phyloP scores from a whole-genome alignment of 2,797 vertebrate species.

The Sebastes flavidus region DNA sequence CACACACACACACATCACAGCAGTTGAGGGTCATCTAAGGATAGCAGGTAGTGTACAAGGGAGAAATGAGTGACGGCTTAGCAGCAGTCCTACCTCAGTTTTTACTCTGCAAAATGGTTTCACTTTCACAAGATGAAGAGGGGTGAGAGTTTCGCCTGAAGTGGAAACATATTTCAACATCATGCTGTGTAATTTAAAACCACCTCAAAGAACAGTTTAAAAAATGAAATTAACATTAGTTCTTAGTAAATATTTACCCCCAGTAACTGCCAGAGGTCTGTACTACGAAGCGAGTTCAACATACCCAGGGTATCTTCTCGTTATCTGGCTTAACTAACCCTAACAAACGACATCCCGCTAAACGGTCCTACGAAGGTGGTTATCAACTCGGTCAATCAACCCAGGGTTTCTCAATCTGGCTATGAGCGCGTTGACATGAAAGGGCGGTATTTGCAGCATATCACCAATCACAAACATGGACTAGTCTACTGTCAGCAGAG shows the following conservation, averaged over 20 bases:
- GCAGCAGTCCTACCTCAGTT: not conserved
- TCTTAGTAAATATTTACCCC: not conserved
- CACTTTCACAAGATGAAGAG: not conserved
- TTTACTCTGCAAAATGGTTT: not conserved
- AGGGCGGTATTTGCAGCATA: no score
- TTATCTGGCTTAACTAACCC: no score
- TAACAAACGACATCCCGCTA: not conserved
- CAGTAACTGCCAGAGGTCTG: not conserved
- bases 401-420: no score
- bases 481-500: no score
- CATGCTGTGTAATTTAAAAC: not conserved
- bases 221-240: not conserved
- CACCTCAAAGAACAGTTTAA: not conserved
- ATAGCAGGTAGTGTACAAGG: not conserved
- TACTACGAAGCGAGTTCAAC: no score
- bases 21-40: conserved; percentile 26
- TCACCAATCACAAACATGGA: no score
- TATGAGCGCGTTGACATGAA: no score
- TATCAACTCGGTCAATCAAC: no score
- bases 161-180: not conserved
- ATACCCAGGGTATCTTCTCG: no score
- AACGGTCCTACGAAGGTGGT: no score
- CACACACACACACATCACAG: not conserved
- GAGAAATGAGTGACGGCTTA: not conserved
- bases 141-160: not conserved